phyloP scores from a whole-genome alignment of 2,797 vertebrate genomes.

The Danio albolineatus region DNA sequence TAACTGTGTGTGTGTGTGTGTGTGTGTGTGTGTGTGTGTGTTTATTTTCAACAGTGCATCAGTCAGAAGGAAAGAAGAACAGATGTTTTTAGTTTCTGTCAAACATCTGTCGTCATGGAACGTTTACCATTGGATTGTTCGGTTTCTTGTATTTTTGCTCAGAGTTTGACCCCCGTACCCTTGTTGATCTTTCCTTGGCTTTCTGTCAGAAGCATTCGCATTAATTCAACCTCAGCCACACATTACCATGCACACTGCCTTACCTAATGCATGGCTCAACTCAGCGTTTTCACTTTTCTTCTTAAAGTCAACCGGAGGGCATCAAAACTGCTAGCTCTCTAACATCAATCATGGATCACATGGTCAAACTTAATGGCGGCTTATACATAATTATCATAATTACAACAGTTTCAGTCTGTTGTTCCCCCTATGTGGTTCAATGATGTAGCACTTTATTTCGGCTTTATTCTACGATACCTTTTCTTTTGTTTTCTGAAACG shows the following conservation, averaged over 20 bases:
- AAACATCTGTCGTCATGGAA: constrained; percentile 4
- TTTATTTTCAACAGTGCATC: constrained; percentile 30
- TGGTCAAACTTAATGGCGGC: constrained; percentile 12
- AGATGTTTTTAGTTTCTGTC: constrained; percentile 21
- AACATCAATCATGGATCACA: constrained; percentile 21
- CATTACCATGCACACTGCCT: constrained; percentile 49
- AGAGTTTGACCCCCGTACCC: constrained; percentile 37
- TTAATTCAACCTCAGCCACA: constrained; percentile 30
- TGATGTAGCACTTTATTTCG: no score
- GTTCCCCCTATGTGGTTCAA: not conserved
- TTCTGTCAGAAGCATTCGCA: constrained; percentile 48
- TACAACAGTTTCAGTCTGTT: constrained; percentile 15
- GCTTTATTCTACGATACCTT: not conserved
- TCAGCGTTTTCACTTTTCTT: constrained; percentile 55
- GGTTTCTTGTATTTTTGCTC: constrained; percentile 28
- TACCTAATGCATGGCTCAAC: constrained; percentile 27
- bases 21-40: constrained; percentile 15
- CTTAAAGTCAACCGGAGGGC: constrained; percentile 39
- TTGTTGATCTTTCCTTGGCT: constrained; percentile 47
- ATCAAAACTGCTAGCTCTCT: constrained; percentile 14
- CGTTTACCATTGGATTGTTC: constrained; percentile 30
- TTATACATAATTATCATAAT: constrained; percentile 36
- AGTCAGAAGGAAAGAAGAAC: constrained; percentile 26
- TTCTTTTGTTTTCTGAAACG: not conserved
- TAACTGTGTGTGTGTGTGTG: constrained; percentile 12